Evolutionary conservation across 1,140 invertebrate genomes (phyloP), one percentile per base, ranked within the genome.

Genomic region (Drosophila nebulosa): DNA sequence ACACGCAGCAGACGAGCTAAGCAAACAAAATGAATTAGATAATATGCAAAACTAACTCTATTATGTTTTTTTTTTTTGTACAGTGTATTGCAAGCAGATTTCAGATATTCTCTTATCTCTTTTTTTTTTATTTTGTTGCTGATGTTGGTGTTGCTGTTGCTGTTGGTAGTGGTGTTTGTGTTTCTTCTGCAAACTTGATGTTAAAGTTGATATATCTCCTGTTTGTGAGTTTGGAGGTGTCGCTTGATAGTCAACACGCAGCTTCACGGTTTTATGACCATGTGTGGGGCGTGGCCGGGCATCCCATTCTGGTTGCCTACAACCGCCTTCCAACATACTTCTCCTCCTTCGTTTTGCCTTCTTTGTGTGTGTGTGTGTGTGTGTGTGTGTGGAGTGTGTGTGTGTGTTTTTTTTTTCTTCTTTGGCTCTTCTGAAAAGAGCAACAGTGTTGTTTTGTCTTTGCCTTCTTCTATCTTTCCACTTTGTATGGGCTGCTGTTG

Each of bases 371-470:
- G 30, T 35, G n/a, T n/a, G n/a, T n/a, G n/a, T n/a, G n/a, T n/a
- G n/a, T n/a, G n/a, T n/a, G n/a, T n/a, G n/a, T n/a, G n/a, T n/a
- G n/a, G n/a, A n/a, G n/a, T n/a, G n/a, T n/a, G n/a, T 55, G 39
- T 21, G 18, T 21, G 32, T 58, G 30, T 35, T n/a, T 14, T 24
- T 51, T 14, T 16, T 14, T 18, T 27, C 27, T 26, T 26, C 26
- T 50, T 27, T 26, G 14, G 42, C 14, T 27, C 30, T 35, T 22
- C 18, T 63, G 78, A 86, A 86, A 86, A 81, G 83, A 78, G 83
- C 83, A 86, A 86, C 83, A 88, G 78, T 79, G 83, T 79, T 78
- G 83, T 78, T 59, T 79, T 85, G 69, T 80, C 77, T 77, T 46
- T 85, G 78, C 71, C 78, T 53, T 58, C 63, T 68, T 58, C 81